These are phyloP conservation scores for Calidris pugnax DNA, from an alignment of 2,113 vertebrate genomes.

Conservation along the genomic window DNA sequence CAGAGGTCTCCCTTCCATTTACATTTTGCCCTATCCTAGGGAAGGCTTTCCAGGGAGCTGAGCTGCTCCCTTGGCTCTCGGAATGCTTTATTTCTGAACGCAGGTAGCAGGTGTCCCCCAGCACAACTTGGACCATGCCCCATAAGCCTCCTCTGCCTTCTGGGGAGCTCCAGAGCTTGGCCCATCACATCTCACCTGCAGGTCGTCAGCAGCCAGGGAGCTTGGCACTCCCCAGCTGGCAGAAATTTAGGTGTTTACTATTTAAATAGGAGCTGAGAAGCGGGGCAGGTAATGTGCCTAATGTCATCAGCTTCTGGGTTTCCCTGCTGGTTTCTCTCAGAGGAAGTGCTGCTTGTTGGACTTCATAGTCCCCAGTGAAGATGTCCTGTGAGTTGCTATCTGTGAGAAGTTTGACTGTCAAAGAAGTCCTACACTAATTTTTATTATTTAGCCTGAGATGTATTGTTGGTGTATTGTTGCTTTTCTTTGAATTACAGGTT, in stretches of 20 bases:
- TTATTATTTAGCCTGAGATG: neutral
- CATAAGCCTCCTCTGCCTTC: neutral
- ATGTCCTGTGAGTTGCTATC: neutral
- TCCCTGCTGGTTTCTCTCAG: rapidly evolving
- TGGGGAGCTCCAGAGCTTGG: neutral
- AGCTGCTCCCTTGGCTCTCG: neutral
- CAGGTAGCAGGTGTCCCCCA: neutral
- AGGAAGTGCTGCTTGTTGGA: neutral
- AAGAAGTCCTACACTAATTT: neutral
- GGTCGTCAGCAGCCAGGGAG: neutral
- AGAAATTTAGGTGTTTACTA: neutral
- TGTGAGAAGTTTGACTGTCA: neutral
- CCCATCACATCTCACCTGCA: neutral
- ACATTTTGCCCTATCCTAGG: neutral
- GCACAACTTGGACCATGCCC: neutral
- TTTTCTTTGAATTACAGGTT: neutral
- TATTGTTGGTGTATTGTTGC: neutral
- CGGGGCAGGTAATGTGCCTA: rapidly evolving
- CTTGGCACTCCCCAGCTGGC: neutral
- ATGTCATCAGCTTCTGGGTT: rapidly evolving
- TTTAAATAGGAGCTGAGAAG: neutral
- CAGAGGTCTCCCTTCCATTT: neutral
- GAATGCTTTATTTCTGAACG: rapidly evolving
- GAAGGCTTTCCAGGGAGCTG: neutral
- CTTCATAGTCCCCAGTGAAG: neutral